phyloP scores from a whole-genome alignment of 2,888 invertebrate genomes.

The Camponotus fellah region DNA sequence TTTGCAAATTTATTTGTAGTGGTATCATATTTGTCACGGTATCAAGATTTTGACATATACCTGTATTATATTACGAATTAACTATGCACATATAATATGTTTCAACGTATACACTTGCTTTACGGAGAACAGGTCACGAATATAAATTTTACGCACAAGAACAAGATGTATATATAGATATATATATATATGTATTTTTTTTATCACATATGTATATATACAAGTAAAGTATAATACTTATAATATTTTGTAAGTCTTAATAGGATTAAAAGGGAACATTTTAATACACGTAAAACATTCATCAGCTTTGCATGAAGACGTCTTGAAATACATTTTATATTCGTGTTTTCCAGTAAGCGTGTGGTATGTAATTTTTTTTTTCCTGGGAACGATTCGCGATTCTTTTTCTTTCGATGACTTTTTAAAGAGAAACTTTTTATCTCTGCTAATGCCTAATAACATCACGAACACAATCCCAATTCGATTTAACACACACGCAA shows the following conservation, averaged over 20 bases:
- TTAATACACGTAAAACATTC: constrained; percentile 82
- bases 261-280: constrained; percentile 82
- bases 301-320: constrained; percentile 79
- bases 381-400: constrained; percentile 61
- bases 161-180: constrained; percentile 80
- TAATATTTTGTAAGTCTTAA: constrained; percentile 81
- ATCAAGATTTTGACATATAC: constrained; percentile 58
- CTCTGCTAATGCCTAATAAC: constrained; percentile 70
- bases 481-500: constrained; percentile 68
- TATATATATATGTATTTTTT: constrained; percentile 74
- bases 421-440: constrained; percentile 68
- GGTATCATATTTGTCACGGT: constrained; percentile 44
- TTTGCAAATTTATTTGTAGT: constrained; percentile 61
- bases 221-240: constrained; percentile 81
- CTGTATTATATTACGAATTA: constrained; percentile 49
- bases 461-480: constrained; percentile 72
- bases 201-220: constrained; percentile 83
- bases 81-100: constrained; percentile 53
- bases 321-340: constrained; percentile 74
- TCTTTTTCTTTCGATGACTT: constrained; percentile 47
- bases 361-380: constrained; percentile 61
- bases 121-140: constrained; percentile 68
- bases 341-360: constrained; percentile 75
- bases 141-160: constrained; percentile 76
- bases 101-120: constrained; percentile 43